Conservation (phyloP, 2,888 invertebrate species). For the Exocentrus adspersus region DNA sequence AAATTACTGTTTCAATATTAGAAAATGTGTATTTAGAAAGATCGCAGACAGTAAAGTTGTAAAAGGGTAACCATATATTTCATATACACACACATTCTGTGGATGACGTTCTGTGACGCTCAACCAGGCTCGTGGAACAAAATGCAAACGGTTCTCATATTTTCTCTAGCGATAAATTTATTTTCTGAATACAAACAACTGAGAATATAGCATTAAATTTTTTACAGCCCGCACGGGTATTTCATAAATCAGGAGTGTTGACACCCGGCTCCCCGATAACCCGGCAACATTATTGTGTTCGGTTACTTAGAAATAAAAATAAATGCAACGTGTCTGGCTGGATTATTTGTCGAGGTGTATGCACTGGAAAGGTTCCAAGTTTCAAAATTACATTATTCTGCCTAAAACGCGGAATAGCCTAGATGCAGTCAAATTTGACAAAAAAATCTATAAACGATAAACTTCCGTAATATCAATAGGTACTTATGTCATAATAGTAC, state of each 20-base stretch:
- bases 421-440: too few species aligned
- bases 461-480: too few species aligned
- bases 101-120: conserved; percentile 43
- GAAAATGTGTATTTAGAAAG: conserved; percentile 28
- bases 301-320: conserved; percentile 39
- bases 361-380: not conserved
- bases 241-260: conserved; percentile 47
- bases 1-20: conserved; percentile 11
- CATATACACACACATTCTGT: conserved; percentile 44
- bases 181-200: conserved; percentile 51
- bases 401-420: not conserved
- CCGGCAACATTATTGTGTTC: conserved; percentile 36
- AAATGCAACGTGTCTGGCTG: conserved; percentile 11
- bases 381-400: not conserved
- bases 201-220: conserved; percentile 51
- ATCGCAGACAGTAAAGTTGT: conserved; percentile 31
- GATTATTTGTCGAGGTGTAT: not conserved
- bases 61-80: conserved; percentile 42
- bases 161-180: conserved; percentile 49
- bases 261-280: conserved; percentile 46
- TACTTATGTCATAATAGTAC: too few species aligned
- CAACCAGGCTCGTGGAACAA: conserved; percentile 43
- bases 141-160: conserved; percentile 48
- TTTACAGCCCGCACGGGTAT: conserved; percentile 46
- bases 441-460: too few species aligned